phyloP scores from a whole-genome alignment of 92 coral and sea anemone genomes.

The Zoanthus sansibaricus region DNA sequence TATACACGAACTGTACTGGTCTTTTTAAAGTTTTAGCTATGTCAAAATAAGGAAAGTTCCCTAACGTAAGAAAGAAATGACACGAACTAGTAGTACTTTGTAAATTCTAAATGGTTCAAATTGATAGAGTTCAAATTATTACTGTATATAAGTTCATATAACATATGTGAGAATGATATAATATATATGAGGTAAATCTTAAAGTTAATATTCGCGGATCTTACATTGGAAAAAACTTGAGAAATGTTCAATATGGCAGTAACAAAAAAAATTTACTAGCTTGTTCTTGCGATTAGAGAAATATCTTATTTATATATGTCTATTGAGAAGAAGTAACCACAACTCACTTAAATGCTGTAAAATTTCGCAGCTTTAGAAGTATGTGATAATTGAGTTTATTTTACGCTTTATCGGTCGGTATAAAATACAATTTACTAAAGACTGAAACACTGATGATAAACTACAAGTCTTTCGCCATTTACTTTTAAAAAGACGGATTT shows the following conservation, averaged over 20 bases:
- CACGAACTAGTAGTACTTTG: too few species aligned
- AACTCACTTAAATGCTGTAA: background rate
- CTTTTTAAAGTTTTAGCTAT: background rate
- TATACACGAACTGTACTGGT: background rate
- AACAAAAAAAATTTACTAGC: background rate
- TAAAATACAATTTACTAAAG: background rate
- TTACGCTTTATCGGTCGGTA: slow-evolving; percentile 1
- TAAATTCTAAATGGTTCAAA: background rate
- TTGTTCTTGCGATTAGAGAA: background rate
- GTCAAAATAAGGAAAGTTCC: background rate
- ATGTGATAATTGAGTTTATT: background rate
- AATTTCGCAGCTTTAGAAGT: background rate
- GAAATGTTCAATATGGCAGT: background rate
- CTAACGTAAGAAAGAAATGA: background rate
- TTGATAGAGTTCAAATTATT: background rate
- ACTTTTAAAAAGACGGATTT: slow-evolving; percentile 18
- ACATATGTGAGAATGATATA: background rate
- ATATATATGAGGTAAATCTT: background rate
- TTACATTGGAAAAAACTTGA: background rate
- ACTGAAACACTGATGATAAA: background rate
- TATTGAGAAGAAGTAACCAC: slow-evolving; percentile 3
- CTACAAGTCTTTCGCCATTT: background rate
- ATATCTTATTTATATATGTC: background rate
- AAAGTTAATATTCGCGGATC: background rate
- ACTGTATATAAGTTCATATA: background rate